phyloP scores from a whole-genome alignment of 2,113 vertebrate genomes.

The Austrofundulus limnaeus region DNA sequence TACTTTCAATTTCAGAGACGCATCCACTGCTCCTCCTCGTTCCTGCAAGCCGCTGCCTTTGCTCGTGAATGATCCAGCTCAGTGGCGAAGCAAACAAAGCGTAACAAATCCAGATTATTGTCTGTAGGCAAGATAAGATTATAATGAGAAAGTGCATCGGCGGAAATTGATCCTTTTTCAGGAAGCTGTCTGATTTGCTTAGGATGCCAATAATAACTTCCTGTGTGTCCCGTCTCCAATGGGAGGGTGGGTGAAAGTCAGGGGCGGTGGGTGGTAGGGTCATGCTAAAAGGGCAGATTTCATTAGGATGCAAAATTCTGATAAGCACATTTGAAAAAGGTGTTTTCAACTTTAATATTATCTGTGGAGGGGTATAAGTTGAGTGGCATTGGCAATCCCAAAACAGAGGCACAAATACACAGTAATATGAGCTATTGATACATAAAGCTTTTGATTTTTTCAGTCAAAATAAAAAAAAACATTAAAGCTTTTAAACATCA shows the following conservation, averaged over 20 bases:
- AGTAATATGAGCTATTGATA: conserved; percentile 50
- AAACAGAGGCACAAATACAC: conserved; percentile 29
- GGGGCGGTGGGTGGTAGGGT: conserved; percentile 37
- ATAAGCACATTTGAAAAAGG: conserved; percentile 38
- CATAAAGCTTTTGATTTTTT: conserved; percentile 43
- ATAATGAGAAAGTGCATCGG: conserved; percentile 78
- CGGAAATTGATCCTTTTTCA: conserved; percentile 77
- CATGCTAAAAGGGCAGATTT: conserved; percentile 53
- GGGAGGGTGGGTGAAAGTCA: conserved; percentile 48
- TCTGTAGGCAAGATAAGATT: conserved; percentile 76
- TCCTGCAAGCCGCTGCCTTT: conserved; percentile 39
- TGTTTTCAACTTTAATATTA: conserved; percentile 52
- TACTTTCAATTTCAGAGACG: conserved; percentile 53
- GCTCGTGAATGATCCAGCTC: conserved; percentile 72
- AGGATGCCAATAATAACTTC: conserved; percentile 77
- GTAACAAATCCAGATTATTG: conserved; percentile 81
- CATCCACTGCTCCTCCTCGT: conserved; percentile 43
- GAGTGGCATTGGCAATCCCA: conserved; percentile 25
- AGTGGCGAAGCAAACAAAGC: conserved; percentile 77
- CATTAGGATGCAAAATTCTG: conserved; percentile 67
- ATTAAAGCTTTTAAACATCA: conserved; percentile 5
- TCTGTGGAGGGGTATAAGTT: conserved; percentile 27
- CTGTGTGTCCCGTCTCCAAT: conserved; percentile 68
- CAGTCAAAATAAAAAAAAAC: conserved; percentile 19
- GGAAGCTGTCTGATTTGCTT: conserved; percentile 76